phyloP scores from a whole-genome alignment of 2,113 vertebrate species.

The Spermophilus dauricus region DNA sequence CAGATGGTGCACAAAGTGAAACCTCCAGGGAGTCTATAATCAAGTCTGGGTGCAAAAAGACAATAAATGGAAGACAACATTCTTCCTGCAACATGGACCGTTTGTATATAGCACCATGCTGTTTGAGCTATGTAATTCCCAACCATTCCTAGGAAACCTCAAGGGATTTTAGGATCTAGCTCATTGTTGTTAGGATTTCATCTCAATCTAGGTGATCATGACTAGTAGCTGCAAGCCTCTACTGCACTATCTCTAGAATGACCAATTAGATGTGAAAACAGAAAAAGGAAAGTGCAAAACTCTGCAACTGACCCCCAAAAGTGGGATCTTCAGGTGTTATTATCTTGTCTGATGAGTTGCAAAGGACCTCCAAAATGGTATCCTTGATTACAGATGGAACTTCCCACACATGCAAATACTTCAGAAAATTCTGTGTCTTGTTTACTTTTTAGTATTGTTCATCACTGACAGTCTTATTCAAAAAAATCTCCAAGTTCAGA shows the following conservation, averaged over 20 bases:
- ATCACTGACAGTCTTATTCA: neutral
- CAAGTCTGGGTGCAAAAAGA: constrained; percentile 20
- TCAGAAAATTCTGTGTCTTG: constrained; percentile 11
- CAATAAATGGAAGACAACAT: constrained; percentile 42
- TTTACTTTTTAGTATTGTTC: neutral
- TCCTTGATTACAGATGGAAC: constrained; percentile 20
- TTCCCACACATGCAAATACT: neutral
- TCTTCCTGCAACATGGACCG: neutral
- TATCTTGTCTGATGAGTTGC: neutral
- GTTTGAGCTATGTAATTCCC: neutral
- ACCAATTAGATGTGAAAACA: constrained; percentile 9
- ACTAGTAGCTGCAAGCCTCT: neutral
- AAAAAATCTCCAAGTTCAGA: neutral
- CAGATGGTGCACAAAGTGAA: constrained; percentile 66
- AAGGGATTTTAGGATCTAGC: neutral
- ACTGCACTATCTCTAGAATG: neutral
- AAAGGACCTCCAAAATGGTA: neutral
- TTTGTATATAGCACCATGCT: neutral
- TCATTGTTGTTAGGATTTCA: neutral
- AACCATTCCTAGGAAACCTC: neutral
- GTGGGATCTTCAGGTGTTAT: neutral
- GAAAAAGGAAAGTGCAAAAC: neutral
- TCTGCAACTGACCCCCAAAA: neutral
- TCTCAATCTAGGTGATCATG: constrained; percentile 7
- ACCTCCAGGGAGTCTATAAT: constrained; percentile 42